Evolutionary conservation across 2,797 vertebrate species (phyloP).

Genomic region (Taeniopygia guttata): DNA sequence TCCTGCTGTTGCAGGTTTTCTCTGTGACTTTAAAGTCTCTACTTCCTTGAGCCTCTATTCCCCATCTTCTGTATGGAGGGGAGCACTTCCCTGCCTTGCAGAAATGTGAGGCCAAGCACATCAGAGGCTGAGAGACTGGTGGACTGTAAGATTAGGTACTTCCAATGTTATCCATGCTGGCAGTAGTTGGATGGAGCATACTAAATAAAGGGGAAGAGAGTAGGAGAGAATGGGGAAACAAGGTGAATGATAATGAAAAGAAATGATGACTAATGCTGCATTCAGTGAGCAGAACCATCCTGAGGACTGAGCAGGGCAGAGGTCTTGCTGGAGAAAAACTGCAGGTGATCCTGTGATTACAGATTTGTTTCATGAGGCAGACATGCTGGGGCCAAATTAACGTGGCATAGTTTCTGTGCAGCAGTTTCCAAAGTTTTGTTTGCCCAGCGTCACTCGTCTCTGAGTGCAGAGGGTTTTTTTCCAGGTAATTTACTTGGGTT

Average conservation of each 20-base stretch:
- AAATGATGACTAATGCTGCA: slow-evolving; percentile 25
- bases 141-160: slow-evolving; percentile 14
- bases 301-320: slow-evolving; percentile 33
- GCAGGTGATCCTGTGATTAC: not conserved
- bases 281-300: slow-evolving; percentile 16
- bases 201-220: slow-evolving; percentile 26
- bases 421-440: not conserved
- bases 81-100: not conserved
- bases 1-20: not conserved
- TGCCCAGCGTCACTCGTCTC: not conserved
- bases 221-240: slow-evolving; percentile 1
- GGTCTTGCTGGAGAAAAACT: slow-evolving; percentile 7
- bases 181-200: not conserved
- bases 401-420: not conserved
- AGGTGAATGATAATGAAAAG: slow-evolving; percentile 44
- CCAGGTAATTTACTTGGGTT: not conserved
- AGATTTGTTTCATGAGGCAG: not conserved
- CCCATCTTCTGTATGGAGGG: not conserved
- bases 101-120: not conserved
- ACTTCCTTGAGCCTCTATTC: not conserved
- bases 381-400: not conserved
- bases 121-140: not conserved
- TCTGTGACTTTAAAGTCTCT: not conserved
- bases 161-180: slow-evolving; percentile 5
- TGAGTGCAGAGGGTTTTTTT: not conserved